Percentiles rank a stretch among this genome's conserved stretches.
Evolutionary conservation across 2,888 invertebrate genomes (phyloP).

Genomic region (Agriopis marginaria): DNA sequence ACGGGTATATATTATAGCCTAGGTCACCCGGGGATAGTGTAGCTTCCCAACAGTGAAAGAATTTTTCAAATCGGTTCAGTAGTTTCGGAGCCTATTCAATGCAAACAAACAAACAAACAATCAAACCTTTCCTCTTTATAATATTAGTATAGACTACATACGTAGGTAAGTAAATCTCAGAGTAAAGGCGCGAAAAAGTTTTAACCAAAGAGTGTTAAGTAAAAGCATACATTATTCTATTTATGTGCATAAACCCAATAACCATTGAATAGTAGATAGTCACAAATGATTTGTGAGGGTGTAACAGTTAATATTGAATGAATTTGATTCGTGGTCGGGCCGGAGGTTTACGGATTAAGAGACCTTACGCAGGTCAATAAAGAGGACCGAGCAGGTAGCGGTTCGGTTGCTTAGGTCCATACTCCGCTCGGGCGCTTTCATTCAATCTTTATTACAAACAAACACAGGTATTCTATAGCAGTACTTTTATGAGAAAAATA

Average conservation of each 20-base stretch:
- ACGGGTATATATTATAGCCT: no score
- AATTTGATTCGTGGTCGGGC: conserved; percentile 73
- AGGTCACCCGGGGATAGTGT: no score
- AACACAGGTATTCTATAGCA: conserved; percentile 25
- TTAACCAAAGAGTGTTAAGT: conserved; percentile 6
- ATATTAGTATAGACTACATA: no score
- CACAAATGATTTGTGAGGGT: conserved; percentile 37
- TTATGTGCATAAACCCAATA: conserved; percentile 28
- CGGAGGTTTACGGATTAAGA: conserved; percentile 73
- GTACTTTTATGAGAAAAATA: conserved; percentile 27
- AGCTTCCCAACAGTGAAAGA: no score
- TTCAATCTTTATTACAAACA: conserved; percentile 55
- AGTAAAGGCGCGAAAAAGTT: conserved; percentile 15
- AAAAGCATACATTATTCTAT: background rate
- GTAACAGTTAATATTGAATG: conserved; percentile 57
- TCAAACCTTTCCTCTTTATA: no score
- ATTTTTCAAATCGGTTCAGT: no score
- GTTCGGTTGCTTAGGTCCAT: conserved; percentile 35
- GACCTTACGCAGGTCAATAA: conserved; percentile 74
- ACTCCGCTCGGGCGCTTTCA: conserved; percentile 52
- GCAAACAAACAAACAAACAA: no score
- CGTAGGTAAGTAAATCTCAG: background rate
- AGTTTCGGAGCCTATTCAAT: no score
- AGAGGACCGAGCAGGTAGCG: conserved; percentile 66
- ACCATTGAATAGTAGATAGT: conserved; percentile 30